These are phyloP conservation scores for Philypnodon macrostomus DNA, from an alignment of 2,797 vertebrate genomes.

Conservation along the genomic window DNA sequence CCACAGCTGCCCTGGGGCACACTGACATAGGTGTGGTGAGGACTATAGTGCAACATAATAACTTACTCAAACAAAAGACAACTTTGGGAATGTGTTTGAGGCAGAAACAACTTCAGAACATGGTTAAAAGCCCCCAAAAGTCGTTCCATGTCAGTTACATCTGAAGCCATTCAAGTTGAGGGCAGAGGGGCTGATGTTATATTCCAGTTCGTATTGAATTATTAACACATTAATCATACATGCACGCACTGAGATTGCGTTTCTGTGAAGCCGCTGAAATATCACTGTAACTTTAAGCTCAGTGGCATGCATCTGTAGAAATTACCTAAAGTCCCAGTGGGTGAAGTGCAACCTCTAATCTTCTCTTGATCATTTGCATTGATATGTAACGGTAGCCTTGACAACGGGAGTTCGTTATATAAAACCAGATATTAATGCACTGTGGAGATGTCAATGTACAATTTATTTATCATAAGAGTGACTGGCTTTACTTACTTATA, in stretches of 20 bases:
- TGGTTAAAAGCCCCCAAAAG: too few species aligned
- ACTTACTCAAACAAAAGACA: too few species aligned
- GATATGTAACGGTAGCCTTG: slow-evolving; percentile 1
- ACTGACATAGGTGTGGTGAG: too few species aligned
- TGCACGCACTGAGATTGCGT: not conserved
- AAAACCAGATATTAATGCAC: too few species aligned
- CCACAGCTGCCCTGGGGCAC: too few species aligned
- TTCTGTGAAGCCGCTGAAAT: slow-evolving; percentile 6
- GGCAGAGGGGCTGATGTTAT: not conserved
- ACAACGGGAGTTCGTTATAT: not conserved
- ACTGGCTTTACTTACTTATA: too few species aligned
- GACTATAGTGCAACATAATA: too few species aligned
- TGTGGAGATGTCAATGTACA: not conserved
- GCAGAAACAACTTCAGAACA: too few species aligned
- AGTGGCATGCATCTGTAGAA: not conserved
- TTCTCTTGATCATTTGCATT: not conserved
- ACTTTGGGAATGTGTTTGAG: too few species aligned
- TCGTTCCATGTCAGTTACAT: too few species aligned
- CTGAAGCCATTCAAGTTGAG: not conserved
- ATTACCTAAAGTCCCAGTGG: slow-evolving; percentile 1
- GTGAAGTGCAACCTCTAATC: slow-evolving; percentile 1
- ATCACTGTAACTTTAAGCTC: slow-evolving; percentile 1
- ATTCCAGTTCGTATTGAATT: not conserved
- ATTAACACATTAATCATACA: slow-evolving; percentile 10
- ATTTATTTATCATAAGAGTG: not conserved